Conservation (phyloP, 2,113 vertebrate genomes). For the Fukomys damarensis region DNA sequence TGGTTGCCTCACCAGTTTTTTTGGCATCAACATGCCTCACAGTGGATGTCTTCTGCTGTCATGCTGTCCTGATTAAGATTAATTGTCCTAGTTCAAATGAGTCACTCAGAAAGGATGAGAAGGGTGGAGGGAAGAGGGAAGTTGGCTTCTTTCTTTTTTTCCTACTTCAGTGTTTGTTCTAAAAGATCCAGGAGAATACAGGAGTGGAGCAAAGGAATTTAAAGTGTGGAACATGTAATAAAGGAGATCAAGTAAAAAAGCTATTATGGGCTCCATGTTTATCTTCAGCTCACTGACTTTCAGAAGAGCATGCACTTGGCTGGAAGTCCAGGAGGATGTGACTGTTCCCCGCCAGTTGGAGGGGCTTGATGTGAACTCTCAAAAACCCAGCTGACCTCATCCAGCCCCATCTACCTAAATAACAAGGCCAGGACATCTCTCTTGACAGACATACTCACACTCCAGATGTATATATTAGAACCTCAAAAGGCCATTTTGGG, state of each 20-base stretch:
- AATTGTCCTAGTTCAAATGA: slow-evolving; percentile 79
- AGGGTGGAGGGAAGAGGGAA: slow-evolving; percentile 40
- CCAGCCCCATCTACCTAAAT: slow-evolving; percentile 16
- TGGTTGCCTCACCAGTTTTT: slow-evolving; percentile 71
- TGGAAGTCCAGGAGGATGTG: slow-evolving; percentile 51
- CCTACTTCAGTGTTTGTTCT: slow-evolving; percentile 72
- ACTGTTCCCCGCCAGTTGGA: slow-evolving; percentile 53
- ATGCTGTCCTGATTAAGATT: slow-evolving; percentile 75
- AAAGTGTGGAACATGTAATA: slow-evolving; percentile 76
- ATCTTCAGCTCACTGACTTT: slow-evolving; percentile 77
- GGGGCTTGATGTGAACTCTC: slow-evolving; percentile 70
- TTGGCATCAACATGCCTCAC: slow-evolving; percentile 72
- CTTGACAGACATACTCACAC: not conserved
- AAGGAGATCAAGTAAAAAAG: slow-evolving; percentile 70
- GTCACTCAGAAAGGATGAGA: slow-evolving; percentile 74
- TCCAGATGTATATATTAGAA: not conserved
- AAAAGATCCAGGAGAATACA: slow-evolving; percentile 76
- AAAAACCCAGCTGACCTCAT: slow-evolving; percentile 57
- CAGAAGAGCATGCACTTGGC: slow-evolving; percentile 57
- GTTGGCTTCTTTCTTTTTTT: not conserved
- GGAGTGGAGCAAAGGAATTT: slow-evolving; percentile 74
- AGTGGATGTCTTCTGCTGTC: slow-evolving; percentile 78
- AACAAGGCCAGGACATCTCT: not conserved
- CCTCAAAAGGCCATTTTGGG: not conserved
- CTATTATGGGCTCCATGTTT: slow-evolving; percentile 70